These are phyloP conservation scores for Cyaniris semiargus DNA, from an alignment of 2,888 invertebrate species.

Conservation along the genomic window DNA sequence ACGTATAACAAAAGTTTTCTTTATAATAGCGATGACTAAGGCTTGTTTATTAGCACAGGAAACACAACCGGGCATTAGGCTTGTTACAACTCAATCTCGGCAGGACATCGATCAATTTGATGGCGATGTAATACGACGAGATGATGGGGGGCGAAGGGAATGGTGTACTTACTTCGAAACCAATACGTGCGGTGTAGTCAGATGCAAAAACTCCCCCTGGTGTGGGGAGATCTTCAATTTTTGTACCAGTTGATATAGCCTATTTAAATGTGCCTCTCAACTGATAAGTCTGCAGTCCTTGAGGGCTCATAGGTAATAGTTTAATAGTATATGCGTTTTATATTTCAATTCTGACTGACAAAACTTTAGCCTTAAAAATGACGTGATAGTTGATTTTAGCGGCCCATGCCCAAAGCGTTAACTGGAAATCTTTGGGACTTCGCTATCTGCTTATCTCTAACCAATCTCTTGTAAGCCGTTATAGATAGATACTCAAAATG, in stretches of 20 bases:
- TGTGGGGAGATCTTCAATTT: neutral
- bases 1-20: neutral
- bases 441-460: too few relatives aligned
- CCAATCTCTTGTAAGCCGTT: too few relatives aligned
- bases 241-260: neutral
- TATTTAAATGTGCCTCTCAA: too few relatives aligned
- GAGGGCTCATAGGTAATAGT: too few relatives aligned
- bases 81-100: slow-evolving; percentile 49
- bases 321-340: too few relatives aligned
- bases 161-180: slow-evolving; percentile 42
- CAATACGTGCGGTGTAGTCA: slow-evolving; percentile 40
- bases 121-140: slow-evolving; percentile 49
- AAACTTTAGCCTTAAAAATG: too few relatives aligned
- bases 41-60: slow-evolving; percentile 30
- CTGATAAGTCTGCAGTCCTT: too few relatives aligned
- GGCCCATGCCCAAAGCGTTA: too few relatives aligned
- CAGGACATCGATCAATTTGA: slow-evolving; percentile 52
- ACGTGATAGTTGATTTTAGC: too few relatives aligned
- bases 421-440: too few relatives aligned
- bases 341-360: too few relatives aligned
- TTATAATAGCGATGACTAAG: slow-evolving; percentile 4
- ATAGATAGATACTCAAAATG: too few relatives aligned
- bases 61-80: slow-evolving; percentile 37
- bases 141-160: slow-evolving; percentile 39
- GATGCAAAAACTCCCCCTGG: neutral